Base-by-base conservation (phyloP, 2,113 vertebrate species). In the Andinoacara biseriatus region DNA sequence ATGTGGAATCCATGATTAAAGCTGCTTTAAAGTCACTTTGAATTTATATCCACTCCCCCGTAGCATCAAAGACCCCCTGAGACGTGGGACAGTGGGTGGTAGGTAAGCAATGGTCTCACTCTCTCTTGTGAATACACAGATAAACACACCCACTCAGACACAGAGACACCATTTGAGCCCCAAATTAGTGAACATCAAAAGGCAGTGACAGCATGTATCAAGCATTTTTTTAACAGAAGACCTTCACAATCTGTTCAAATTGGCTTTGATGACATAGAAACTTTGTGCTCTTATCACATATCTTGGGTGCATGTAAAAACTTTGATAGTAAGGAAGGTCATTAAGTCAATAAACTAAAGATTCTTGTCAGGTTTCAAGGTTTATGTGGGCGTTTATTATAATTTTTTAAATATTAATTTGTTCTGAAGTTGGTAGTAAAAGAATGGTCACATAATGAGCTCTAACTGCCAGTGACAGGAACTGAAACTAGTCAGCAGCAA, bases 11-110 rank as follows among this genome's bases (percentile, higher is more conserved):
- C 1, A 8, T 24, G 35, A 49, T 67, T 65, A 69, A 80, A 87
- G 62, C 43, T 59, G 35, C 76, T 72, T 89, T 52, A 81, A 86
- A 81, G 58, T 24, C 5, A 31, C 46, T 38, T 54, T 10, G 52
- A 7, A 77, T 87, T 67, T 58, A 31, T 58, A 63, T 49, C 35
- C 74, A 54, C 80, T 38, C 67, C 35, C 10, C 81, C 22, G 29
- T 13, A 75, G 59, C 87, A 90, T 93, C 90, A 93, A 88, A 91
- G 86, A 65, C 76, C 86, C 82, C 91, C 91, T 76, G 82, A 26
- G 63, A 88, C 61, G 43, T 58, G 76, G 58, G 80, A n/a, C 89
- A 61, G 74, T 49, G 74, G 90, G 90, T 74, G 83, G 85, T 56
- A 76, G 84, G 86, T 86, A 86, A 88, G 90, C 60, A 82, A 33